Base-by-base conservation (phyloP, 2,888 invertebrate genomes). In the Euzetes globulus region DNA sequence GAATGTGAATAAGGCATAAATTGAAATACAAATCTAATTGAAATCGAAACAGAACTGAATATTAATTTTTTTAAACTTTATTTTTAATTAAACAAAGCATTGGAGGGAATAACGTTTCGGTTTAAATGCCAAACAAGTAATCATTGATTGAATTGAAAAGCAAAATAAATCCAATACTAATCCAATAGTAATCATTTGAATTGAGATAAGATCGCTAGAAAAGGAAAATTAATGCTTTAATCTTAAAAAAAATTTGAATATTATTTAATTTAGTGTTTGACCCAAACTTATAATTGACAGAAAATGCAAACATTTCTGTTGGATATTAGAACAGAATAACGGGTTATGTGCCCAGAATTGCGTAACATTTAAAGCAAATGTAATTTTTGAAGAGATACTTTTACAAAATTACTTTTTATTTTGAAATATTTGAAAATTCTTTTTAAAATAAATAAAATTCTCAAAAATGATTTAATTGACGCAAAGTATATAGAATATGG, bases 251-350 rank as follows among this genome's bases (percentile, higher is more conserved):
- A 5, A 50, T n/a, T 50, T n/a, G 19, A 50, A 50, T 50, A 50
- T 50, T 50, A 50, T 50, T 50, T 50, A 19, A 50, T 50, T 50
- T 50, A 19, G 19, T 50, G n/a, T 50, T 55, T 55, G 55, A 55
- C 55, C 55, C 55, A 55, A 50, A 50, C 50, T 50, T n/a, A n/a
- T 50, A 50, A 55, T 55, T 55, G 55, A 55, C 22, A 19, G 25
- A 55, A 55, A 55, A 55, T 25, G 25, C 22, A 25, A 55, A 55
- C 11, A 55, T 13, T 9, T 55, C 11, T 22, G 25, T 25, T 55
- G 22, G 25, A 55, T 22, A 55, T 55, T 25, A 50, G 19, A n/a
- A 50, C 50, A n/a, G 50, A 50, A 50, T 50, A 50, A 50, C 50
- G 50, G n/a, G 50, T 50, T 50, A 5, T 50, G 50, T 50, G n/a